phyloP scores from a whole-genome alignment of 2,113 vertebrate genomes.

The Pica pica region DNA sequence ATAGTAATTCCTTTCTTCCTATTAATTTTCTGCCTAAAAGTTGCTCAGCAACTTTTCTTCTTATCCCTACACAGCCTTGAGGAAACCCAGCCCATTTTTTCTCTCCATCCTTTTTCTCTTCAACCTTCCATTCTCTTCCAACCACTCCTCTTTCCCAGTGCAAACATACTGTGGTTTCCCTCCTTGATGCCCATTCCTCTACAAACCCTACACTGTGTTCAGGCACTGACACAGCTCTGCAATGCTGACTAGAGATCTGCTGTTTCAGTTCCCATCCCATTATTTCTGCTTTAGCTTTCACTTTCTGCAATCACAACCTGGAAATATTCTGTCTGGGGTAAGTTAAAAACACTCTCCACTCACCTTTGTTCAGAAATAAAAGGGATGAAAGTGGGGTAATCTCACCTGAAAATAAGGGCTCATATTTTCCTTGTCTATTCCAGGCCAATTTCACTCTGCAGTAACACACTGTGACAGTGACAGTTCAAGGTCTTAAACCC shows the following conservation, averaged over 20 bases:
- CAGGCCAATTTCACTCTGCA: background rate
- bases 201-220: background rate
- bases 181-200: background rate
- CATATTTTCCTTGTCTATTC: background rate
- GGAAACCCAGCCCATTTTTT: background rate
- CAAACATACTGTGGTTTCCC: background rate
- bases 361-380: background rate
- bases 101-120: background rate
- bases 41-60: background rate
- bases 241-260: background rate
- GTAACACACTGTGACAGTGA: background rate
- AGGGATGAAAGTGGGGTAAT: background rate
- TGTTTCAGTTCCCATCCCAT: background rate
- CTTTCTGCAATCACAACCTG: background rate
- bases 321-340: background rate
- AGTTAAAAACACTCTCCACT: background rate
- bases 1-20: background rate
- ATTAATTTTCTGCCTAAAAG: background rate
- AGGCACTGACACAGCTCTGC: background rate
- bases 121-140: background rate
- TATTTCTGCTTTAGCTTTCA: background rate
- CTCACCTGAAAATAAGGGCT: background rate
- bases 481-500: background rate
- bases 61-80: rapidly evolving
- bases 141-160: background rate